Percentiles rank a stretch among this genome's conserved stretches.
phyloP scores from a whole-genome alignment of 2,888 invertebrate genomes.

The Cremastobaeus sp. region DNA sequence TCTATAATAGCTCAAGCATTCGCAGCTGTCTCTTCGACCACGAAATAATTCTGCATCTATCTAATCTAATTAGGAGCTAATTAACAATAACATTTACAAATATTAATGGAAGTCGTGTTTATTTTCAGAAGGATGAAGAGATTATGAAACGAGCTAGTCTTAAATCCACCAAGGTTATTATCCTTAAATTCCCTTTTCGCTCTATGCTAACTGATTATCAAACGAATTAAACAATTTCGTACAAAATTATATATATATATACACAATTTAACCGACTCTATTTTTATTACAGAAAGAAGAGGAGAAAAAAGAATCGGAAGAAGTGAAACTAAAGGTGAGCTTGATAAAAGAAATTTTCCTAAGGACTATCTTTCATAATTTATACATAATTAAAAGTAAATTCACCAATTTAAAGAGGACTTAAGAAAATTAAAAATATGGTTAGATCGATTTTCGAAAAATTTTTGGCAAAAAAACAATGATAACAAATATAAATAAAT shows the following conservation, averaged over 20 bases:
- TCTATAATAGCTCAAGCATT: slow-evolving; percentile 21
- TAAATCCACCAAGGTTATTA: slow-evolving; percentile 70
- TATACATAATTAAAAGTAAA: too few species aligned
- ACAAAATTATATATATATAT: neutral
- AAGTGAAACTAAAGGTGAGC: slow-evolving; percentile 78
- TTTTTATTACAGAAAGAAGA: slow-evolving; percentile 64
- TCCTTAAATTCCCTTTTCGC: neutral
- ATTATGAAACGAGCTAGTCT: slow-evolving; percentile 69
- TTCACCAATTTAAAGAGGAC: too few species aligned
- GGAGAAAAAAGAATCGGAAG: slow-evolving; percentile 73
- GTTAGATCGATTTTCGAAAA: slow-evolving; percentile 1
- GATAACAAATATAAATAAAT: slow-evolving; percentile 61
- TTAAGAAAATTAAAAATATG: neutral
- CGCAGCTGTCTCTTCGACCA: slow-evolving; percentile 22
- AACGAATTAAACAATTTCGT: neutral
- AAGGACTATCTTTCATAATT: neutral
- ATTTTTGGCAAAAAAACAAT: too few species aligned
- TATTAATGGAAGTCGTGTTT: neutral
- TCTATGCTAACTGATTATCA: neutral
- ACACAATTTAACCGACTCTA: neutral
- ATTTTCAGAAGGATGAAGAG: slow-evolving; percentile 71
- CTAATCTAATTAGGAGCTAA: slow-evolving; percentile 1
- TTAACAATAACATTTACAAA: neutral
- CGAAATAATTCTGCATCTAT: slow-evolving; percentile 21
- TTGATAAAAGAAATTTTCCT: neutral